These are phyloP conservation scores for Conopomorpha cramerella DNA, from an alignment of 1,140 invertebrate genomes.

Conservation along the genomic window DNA sequence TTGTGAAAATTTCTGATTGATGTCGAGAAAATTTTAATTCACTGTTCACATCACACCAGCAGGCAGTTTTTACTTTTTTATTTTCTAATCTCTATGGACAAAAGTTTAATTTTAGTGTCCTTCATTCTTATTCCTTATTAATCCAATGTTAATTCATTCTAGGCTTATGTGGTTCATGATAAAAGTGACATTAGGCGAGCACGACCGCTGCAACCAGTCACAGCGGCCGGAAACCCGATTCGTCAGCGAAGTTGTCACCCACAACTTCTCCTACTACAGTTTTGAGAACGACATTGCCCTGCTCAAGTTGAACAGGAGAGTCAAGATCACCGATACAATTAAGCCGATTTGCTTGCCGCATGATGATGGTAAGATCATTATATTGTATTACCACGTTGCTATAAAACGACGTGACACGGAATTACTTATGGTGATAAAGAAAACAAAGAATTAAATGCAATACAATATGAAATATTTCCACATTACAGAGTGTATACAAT, in stretches of 20 bases:
- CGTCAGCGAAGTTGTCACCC: slow-evolving; percentile 69
- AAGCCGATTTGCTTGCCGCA: slow-evolving; percentile 79
- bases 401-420: no score
- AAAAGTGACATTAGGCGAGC: slow-evolving; percentile 82
- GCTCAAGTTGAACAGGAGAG: slow-evolving; percentile 73
- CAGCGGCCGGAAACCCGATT: slow-evolving; percentile 72
- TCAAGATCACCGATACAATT: slow-evolving; percentile 74
- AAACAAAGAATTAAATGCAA: no score
- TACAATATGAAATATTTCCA: no score
- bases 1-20: no score
- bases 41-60: no score
- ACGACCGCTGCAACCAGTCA: slow-evolving; percentile 76
- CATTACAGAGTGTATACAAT: no score
- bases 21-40: no score
- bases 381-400: no score
- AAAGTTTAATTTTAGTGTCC: no score
- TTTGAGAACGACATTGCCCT: slow-evolving; percentile 86
- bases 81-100: no score
- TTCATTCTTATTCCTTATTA: no score
- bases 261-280: slow-evolving; percentile 78
- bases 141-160: slow-evolving; percentile 22
- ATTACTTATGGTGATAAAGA: no score
- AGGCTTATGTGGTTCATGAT: slow-evolving; percentile 91
- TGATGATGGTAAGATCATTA: slow-evolving; percentile 64
- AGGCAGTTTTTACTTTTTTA: slow-evolving; percentile 1